Conservation (phyloP, 2,113 vertebrate species). For the Anoura caudifer region DNA sequence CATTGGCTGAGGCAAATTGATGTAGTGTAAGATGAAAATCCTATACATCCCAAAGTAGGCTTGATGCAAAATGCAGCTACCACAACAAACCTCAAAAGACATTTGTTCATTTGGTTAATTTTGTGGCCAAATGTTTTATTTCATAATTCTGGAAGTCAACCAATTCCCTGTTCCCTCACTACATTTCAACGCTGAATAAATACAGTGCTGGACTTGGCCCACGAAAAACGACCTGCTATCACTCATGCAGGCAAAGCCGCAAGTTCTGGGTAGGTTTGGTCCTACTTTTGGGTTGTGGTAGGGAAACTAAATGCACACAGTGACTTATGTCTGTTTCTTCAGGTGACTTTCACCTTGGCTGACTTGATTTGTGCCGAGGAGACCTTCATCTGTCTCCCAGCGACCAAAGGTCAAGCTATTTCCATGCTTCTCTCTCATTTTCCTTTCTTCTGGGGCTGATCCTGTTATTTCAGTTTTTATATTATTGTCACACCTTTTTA, state of each 20-base stretch:
- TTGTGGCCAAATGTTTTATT: conserved; percentile 68
- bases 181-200: conserved; percentile 69
- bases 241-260: conserved; percentile 52
- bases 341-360: conserved; percentile 72
- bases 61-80: conserved; percentile 63
- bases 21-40: conserved; percentile 4
- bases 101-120: conserved; percentile 69
- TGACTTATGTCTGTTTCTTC: conserved; percentile 77
- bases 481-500: conserved; percentile 35
- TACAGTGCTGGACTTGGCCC: conserved; percentile 46
- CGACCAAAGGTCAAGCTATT: conserved; percentile 52
- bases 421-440: conserved; percentile 48
- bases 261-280: conserved; percentile 51
- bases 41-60: conserved; percentile 3
- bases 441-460: conserved; percentile 54
- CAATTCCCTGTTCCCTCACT: conserved; percentile 54
- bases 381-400: conserved; percentile 44
- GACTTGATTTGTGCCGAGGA: conserved; percentile 65
- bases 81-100: conserved; percentile 56
- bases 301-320: conserved; percentile 62
- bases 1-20: background rate
- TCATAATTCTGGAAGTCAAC: conserved; percentile 69
- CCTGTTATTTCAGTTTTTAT: conserved; percentile 19
- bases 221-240: conserved; percentile 62
- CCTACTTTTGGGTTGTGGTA: conserved; percentile 55